These are phyloP conservation scores for Eulithis testata DNA, from an alignment of 2,888 invertebrate genomes.

Conservation along the genomic window DNA sequence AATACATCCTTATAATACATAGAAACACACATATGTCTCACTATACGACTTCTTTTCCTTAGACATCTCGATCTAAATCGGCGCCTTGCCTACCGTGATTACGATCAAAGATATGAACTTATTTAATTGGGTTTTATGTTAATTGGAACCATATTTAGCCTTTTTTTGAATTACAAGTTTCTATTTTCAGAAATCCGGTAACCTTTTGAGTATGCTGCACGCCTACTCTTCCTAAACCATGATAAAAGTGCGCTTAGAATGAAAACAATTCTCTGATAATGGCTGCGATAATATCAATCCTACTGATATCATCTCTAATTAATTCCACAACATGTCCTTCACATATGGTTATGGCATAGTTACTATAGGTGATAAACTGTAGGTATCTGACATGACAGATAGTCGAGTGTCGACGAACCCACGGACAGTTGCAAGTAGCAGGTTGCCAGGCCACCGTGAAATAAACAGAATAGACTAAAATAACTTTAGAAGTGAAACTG, in stretches of 20 bases:
- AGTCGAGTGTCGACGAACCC: conserved; percentile 6
- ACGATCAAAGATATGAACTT: too few relatives aligned
- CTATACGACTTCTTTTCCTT: too few relatives aligned
- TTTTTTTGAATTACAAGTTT: too few relatives aligned
- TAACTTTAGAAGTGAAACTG: too few relatives aligned
- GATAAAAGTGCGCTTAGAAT: background rate
- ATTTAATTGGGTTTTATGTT: too few relatives aligned
- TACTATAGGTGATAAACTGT: conserved; percentile 1
- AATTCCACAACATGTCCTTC: conserved; percentile 1
- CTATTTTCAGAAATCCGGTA: too few relatives aligned
- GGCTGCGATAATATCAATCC: background rate
- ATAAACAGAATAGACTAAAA: background rate
- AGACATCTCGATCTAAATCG: too few relatives aligned
- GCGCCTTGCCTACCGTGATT: too few relatives aligned
- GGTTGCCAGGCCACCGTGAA: background rate
- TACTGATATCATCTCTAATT: conserved; percentile 5
- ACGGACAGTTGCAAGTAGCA: background rate
- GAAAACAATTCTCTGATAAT: background rate
- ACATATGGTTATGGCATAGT: background rate
- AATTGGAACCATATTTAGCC: too few relatives aligned
- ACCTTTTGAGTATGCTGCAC: too few relatives aligned
- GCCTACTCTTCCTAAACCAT: background rate
- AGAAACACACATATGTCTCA: too few relatives aligned
- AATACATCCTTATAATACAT: too few relatives aligned
- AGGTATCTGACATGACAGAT: background rate